phyloP scores from a whole-genome alignment of 2,888 invertebrate species.

The Selenia dentaria region DNA sequence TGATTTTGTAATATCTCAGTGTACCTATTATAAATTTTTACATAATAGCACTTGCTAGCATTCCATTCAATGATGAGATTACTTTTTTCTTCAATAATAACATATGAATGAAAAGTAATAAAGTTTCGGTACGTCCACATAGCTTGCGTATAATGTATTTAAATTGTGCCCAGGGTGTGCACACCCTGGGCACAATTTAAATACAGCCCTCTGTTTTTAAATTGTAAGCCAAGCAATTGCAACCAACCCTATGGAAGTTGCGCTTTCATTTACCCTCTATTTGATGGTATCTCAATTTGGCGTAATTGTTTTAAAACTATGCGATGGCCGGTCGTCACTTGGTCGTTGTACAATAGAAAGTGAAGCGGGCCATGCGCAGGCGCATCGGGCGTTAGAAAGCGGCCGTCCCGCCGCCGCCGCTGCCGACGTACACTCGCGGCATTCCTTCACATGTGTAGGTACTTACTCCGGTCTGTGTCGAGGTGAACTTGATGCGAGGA shows the following conservation, averaged over 20 bases:
- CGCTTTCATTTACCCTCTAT: conserved; percentile 22
- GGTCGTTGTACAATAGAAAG: conserved; percentile 73
- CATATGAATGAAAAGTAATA: no score
- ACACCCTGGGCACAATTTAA: no score
- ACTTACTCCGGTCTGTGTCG: conserved; percentile 18
- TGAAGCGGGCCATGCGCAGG: conserved; percentile 72
- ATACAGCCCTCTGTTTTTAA: no score
- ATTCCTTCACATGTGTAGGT: conserved; percentile 60
- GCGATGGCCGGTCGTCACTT: conserved; percentile 47
- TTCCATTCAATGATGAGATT: no score
- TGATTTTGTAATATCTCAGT: neutral
- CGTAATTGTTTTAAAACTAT: conserved; percentile 38
- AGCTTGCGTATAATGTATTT: no score
- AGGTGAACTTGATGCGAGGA: conserved; percentile 32
- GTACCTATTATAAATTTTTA: no score
- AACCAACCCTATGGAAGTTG: no score
- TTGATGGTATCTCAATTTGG: conserved; percentile 21
- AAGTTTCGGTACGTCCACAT: no score
- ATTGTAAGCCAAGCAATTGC: conserved; percentile 24
- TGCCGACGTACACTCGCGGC: conserved; percentile 61
- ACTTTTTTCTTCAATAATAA: no score
- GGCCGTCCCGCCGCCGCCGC: conserved; percentile 54
- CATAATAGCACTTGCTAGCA: conserved; percentile 19
- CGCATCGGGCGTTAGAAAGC: conserved; percentile 80
- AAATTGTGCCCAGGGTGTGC: no score